These are phyloP conservation scores for Latheticus oryzae DNA, from an alignment of 2,888 invertebrate species.

Conservation along the genomic window DNA sequence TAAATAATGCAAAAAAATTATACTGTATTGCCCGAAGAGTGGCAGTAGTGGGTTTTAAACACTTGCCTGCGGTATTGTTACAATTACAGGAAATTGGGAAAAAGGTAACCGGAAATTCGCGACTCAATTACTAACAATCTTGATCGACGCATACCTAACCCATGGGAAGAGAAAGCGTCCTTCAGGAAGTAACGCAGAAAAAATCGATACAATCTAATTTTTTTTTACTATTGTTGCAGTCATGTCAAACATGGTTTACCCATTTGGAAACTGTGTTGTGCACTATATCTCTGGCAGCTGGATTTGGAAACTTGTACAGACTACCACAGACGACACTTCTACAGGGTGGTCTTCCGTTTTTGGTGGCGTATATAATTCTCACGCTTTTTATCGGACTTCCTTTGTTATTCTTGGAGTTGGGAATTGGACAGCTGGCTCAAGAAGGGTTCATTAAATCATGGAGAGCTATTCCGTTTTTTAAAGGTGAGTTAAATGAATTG, in stretches of 20 bases:
- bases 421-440: slow-evolving; percentile 74
- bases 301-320: slow-evolving; percentile 71
- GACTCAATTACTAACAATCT: slow-evolving; percentile 7
- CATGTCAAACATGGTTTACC: slow-evolving; percentile 62
- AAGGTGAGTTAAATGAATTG: slow-evolving; percentile 68
- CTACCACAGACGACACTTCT: slow-evolving; percentile 70
- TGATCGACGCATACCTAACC: slow-evolving; percentile 11
- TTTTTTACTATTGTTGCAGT: slow-evolving; percentile 56
- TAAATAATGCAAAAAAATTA: too few relatives aligned
- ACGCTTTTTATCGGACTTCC: slow-evolving; percentile 70
- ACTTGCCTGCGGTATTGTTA: slow-evolving; percentile 4
- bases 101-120: slow-evolving; percentile 38
- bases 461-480: slow-evolving; percentile 75
- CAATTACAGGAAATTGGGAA: slow-evolving; percentile 35
- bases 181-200: slow-evolving; percentile 12
- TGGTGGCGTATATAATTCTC: slow-evolving; percentile 67
- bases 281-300: slow-evolving; percentile 70
- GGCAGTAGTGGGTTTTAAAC: not conserved
- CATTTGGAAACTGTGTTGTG: slow-evolving; percentile 66
- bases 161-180: slow-evolving; percentile 36
- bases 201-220: not conserved
- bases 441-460: slow-evolving; percentile 75
- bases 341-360: slow-evolving; percentile 72
- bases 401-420: slow-evolving; percentile 71
- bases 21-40: too few relatives aligned